Evolutionary conservation across 53 echinoderm and acorn worm genomes (phyloP), one percentile per base, ranked within the genome.

Genomic region (Actinopyga echinites): DNA sequence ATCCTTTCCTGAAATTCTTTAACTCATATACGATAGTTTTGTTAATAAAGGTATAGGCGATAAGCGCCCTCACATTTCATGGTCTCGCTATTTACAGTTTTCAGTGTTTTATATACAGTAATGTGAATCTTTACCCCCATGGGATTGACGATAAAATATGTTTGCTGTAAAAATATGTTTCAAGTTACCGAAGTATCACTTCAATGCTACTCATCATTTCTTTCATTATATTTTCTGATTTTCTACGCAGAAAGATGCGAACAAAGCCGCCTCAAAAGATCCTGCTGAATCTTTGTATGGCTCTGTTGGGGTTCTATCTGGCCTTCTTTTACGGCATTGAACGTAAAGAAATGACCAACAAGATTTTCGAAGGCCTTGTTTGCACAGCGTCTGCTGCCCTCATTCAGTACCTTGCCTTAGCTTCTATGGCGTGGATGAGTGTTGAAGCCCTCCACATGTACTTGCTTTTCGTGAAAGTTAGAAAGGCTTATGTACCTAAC

Each of bases 271-370:
- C 67, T 10, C 67, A 67, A 33, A 68, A 68, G 68, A 68, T 68
- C 15, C 21, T 68, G 32, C 40, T 68, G 32, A 68, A 68, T 21
- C 38, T 68, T 8, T 68, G 35, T 12, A 30, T 68, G 17, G 68
- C 68, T 5, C 38, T 68, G 38, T 7, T 68, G 68, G 68, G 68
- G 17, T 68, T 68, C 38, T 68, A 68, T 34, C 22, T 68, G 32
- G 68, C 68, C 12, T 68, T 33, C 34, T 68, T 30, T 11, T 33
- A 33, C 22, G 68, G 68, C 15, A 68, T 68, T 34, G 32, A 68
- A 33, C 34, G 68, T 6, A 68, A 23, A 68, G 68, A 68, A 68
- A 68, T 68, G 68, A 68, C n/a, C 35, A 33, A 68, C 68, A 68
- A 68, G 38, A 30, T 68, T 17, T 9, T 68, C 10, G 68, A 68